These are phyloP conservation scores for Agonopterix arenella DNA, from an alignment of 2,888 invertebrate genomes.

Conservation along the genomic window DNA sequence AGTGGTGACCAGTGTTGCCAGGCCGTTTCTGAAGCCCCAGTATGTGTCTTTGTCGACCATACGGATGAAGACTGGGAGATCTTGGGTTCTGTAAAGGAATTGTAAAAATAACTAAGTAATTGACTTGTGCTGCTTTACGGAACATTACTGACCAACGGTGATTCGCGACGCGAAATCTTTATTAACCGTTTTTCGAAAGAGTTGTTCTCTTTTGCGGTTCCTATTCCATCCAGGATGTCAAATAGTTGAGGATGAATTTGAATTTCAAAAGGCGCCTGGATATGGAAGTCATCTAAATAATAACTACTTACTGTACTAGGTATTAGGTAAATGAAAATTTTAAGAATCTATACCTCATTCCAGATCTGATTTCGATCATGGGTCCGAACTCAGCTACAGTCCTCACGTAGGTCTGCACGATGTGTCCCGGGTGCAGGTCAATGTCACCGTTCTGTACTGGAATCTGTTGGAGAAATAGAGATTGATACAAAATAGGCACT, in stretches of 20 bases:
- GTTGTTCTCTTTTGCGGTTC: too few relatives aligned
- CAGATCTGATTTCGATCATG: conserved; percentile 84
- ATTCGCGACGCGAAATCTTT: too few relatives aligned
- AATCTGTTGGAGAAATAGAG: conserved; percentile 43
- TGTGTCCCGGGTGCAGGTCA: conserved; percentile 75
- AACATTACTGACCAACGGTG: too few relatives aligned
- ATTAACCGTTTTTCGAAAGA: too few relatives aligned
- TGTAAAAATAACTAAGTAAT: too few relatives aligned
- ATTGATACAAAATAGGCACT: background rate
- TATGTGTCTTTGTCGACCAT: conserved; percentile 87
- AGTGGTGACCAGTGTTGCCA: conserved; percentile 83
- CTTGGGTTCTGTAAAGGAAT: conserved; percentile 74
- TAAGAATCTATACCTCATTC: conserved; percentile 61
- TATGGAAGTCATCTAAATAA: too few relatives aligned
- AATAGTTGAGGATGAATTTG: too few relatives aligned
- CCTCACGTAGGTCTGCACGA: conserved; percentile 74
- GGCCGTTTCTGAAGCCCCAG: conserved; percentile 83
- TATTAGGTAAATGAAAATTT: too few relatives aligned
- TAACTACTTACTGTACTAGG: too few relatives aligned
- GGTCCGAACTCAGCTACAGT: conserved; percentile 77
- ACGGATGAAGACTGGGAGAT: conserved; percentile 82
- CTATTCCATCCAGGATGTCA: too few relatives aligned
- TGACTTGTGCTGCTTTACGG: too few relatives aligned
- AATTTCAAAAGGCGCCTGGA: too few relatives aligned
- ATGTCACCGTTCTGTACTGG: conserved; percentile 73